A percentile compares a stretch with the other conserved stretches of the same genome.
Evolutionary conservation across 2,888 invertebrate genomes (phyloP).

Genomic region (Drosophila diplacantha): DNA sequence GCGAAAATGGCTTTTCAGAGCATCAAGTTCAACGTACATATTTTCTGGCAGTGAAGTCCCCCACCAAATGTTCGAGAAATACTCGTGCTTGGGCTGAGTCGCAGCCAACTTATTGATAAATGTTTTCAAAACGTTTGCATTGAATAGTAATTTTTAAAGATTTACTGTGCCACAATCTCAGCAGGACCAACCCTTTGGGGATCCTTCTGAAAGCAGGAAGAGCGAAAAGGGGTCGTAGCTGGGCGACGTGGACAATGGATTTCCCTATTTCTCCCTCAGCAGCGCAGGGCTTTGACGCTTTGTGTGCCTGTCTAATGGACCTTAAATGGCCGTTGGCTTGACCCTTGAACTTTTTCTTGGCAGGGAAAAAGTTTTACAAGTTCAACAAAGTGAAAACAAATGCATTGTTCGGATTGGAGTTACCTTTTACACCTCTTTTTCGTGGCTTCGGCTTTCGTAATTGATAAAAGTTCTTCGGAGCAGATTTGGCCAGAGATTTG

Average conservation of each 20-base stretch:
- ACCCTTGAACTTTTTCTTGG: conserved; percentile 36
- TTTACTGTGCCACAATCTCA: conserved; percentile 50
- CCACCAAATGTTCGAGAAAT: conserved; percentile 19
- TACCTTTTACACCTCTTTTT: conserved; percentile 34
- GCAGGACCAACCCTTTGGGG: conserved; percentile 12
- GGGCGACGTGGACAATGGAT: conserved; percentile 47
- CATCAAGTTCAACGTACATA: not conserved
- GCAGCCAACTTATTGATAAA: conserved; percentile 61
- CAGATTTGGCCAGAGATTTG: conserved; percentile 31
- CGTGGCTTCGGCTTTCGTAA: conserved; percentile 16
- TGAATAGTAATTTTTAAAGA: conserved; percentile 74
- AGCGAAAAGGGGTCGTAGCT: conserved; percentile 24
- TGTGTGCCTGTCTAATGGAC: conserved; percentile 54
- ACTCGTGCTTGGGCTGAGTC: conserved; percentile 37
- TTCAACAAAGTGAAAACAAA: conserved; percentile 57
- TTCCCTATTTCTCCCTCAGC: conserved; percentile 25
- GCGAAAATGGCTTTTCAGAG: not conserved
- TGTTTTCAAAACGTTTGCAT: conserved; percentile 66
- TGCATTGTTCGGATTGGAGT: conserved; percentile 40
- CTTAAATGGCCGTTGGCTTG: conserved; percentile 61
- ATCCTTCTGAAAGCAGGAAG: not conserved
- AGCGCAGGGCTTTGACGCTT: conserved; percentile 16
- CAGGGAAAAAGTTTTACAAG: conserved; percentile 45
- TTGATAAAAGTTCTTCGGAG: conserved; percentile 38
- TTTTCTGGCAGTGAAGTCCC: conserved; percentile 19